Base-by-base conservation (phyloP, 2,113 vertebrate species). In the Amblyopsis rosae region DNA sequence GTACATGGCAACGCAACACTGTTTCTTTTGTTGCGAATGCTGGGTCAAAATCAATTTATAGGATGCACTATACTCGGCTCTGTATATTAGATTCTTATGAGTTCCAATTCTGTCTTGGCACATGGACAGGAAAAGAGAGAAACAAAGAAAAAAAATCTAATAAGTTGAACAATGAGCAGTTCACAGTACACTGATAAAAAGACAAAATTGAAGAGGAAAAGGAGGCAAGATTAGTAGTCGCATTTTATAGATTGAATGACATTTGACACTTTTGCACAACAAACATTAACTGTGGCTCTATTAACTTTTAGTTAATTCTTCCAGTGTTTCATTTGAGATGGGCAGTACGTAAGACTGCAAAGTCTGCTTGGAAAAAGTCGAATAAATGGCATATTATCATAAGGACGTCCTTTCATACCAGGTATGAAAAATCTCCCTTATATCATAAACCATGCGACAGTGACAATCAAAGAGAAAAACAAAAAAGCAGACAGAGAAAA, bases 11-110 rank as follows among this genome's bases (percentile, higher is more conserved):
- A 93, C 77, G 86, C 92, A 92, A 96, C 95, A 96, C 92, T 91
- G 93, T 94, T 93, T 90, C 93, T 95, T 95, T 94, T 96, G 95
- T 96, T 95, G 35, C 89, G 91, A 92, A 87, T 73, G 70, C 81
- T 76, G 81, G 81, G 87, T 84, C 82, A 72, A 82, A 86, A 88
- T 89, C 80, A 86, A 89, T 90, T 91, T 88, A 88, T 86, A 82
- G 79, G 84, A 86, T 70, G 80, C 84, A 80, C 80, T 81, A 79
- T 71, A 75, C 72, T 59, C 73, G 64, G 65, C 67, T 70, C 76
- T 26, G 61, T 70, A 72, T 72, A 80, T 87, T 71, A 70, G 59
- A 88, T 82, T 78, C 79, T 75, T 79, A 74, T 62, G 69, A 79
- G 78, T 76, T 75, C 59, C 62, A 51, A 70, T 77, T 73, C 72